phyloP scores from a whole-genome alignment of 2,888 invertebrate genomes.

The Cephus pygmeus region DNA sequence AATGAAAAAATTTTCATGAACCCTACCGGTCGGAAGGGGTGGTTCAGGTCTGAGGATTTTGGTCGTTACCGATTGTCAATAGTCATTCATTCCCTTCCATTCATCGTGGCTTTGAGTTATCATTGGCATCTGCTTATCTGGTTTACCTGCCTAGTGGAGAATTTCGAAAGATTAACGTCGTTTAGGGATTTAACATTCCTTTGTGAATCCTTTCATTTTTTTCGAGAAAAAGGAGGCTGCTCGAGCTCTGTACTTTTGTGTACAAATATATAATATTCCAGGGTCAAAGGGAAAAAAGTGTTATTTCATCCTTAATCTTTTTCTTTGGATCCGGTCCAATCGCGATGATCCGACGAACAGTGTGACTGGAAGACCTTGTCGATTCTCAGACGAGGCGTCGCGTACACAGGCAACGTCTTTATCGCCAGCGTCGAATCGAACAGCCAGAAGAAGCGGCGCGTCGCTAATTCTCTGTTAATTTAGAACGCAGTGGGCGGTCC shows the following conservation, averaged over 20 bases:
- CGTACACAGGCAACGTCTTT: slow-evolving; percentile 1
- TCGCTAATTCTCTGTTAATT: slow-evolving; percentile 34
- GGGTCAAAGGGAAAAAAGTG: not conserved
- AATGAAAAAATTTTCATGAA: not conserved
- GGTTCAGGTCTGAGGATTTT: not conserved
- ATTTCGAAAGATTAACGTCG: not conserved
- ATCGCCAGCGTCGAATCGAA: slow-evolving; percentile 9
- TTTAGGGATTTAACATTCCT: not conserved
- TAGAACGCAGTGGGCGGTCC: slow-evolving; percentile 30
- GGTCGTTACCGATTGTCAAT: not conserved
- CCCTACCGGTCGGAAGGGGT: not conserved
- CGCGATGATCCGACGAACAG: not conserved
- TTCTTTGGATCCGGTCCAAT: not conserved
- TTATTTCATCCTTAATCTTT: not conserved
- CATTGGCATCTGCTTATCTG: not conserved
- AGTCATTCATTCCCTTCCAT: not conserved
- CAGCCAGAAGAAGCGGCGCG: slow-evolving; percentile 21
- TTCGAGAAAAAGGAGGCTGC: not conserved
- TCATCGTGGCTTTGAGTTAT: not conserved
- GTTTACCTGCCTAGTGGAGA: not conserved
- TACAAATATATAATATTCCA: not conserved
- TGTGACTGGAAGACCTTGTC: not conserved
- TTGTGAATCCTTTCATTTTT: not conserved
- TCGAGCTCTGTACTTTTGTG: not conserved
- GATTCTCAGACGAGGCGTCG: not conserved